phyloP scores from a whole-genome alignment of 2,113 vertebrate species.

The Ivindomyrus marchei region DNA sequence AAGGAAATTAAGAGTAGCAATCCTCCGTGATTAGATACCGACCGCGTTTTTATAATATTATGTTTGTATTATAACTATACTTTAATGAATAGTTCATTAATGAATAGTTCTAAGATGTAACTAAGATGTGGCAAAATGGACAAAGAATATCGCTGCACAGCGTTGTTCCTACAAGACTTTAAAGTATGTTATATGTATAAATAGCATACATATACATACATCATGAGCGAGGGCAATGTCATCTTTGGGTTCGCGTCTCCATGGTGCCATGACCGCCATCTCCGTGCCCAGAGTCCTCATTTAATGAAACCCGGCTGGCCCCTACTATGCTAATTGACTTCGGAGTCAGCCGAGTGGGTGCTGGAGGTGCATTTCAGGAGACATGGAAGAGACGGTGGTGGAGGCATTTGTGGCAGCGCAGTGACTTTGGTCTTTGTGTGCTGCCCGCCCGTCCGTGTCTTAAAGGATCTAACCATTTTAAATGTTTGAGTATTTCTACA shows the following conservation, averaged over 20 bases:
- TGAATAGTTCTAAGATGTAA: neutral
- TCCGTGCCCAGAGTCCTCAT: neutral
- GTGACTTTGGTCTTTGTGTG: neutral
- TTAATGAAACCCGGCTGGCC: neutral
- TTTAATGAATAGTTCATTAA: neutral
- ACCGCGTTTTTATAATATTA: neutral
- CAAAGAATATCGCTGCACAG: neutral
- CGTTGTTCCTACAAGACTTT: neutral
- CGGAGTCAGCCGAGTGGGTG: neutral
- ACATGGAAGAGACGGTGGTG: neutral
- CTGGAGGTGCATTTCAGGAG: neutral
- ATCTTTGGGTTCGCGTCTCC: neutral
- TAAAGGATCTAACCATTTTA: neutral
- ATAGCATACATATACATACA: neutral
- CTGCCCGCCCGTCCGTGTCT: neutral
- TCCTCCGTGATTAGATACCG: slow-evolving; percentile 3
- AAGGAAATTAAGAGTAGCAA: slow-evolving; percentile 15
- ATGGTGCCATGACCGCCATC: neutral
- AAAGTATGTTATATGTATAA: neutral
- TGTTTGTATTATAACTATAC: neutral
- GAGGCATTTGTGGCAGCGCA: neutral
- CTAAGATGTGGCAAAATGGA: neutral
- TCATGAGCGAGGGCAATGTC: neutral
- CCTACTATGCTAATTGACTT: neutral
- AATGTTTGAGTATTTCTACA: neutral